A percentile compares a stretch with the other conserved stretches of the same genome.
phyloP scores from a whole-genome alignment of 1,140 invertebrate genomes.

The Zaprionus gabonicus region DNA sequence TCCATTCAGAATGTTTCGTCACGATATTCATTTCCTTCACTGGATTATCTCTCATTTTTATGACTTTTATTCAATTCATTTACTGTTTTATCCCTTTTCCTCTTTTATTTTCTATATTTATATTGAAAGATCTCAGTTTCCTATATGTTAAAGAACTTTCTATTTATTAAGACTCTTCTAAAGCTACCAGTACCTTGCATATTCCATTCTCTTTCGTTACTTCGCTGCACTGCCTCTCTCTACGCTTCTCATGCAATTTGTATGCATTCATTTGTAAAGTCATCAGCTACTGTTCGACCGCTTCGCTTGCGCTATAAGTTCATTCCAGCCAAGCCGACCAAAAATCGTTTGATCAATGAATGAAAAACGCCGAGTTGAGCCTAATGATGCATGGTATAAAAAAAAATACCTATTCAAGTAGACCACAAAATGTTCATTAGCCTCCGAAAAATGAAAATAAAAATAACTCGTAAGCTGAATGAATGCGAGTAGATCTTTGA shows the following conservation, averaged over 20 bases:
- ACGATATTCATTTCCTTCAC: too few relatives aligned
- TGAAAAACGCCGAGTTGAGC: conserved; percentile 17
- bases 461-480: conserved; percentile 28
- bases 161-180: not conserved
- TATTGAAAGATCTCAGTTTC: too few relatives aligned
- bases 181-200: not conserved
- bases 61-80: too few relatives aligned
- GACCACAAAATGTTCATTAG: conserved; percentile 56
- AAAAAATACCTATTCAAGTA: conserved; percentile 20
- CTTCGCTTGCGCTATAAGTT: conserved; percentile 6
- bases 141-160: too few relatives aligned
- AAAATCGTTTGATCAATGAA: conserved; percentile 41
- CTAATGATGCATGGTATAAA: conserved; percentile 50
- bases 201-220: not conserved
- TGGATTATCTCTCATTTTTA: too few relatives aligned
- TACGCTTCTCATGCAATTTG: conserved; percentile 15
- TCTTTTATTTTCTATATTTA: too few relatives aligned
- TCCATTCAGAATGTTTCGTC: not conserved
- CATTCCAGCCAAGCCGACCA: not conserved
- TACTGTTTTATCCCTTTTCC: too few relatives aligned
- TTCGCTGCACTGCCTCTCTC: not conserved
- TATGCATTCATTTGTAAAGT: conserved; percentile 1
- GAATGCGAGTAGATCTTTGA: conserved; percentile 25
- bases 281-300: conserved; percentile 43
- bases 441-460: conserved; percentile 13